Evolutionary conservation across 2,113 vertebrate species (phyloP), one percentile per base, ranked within the genome.

Genomic region (Prionailurus viverrinus): DNA sequence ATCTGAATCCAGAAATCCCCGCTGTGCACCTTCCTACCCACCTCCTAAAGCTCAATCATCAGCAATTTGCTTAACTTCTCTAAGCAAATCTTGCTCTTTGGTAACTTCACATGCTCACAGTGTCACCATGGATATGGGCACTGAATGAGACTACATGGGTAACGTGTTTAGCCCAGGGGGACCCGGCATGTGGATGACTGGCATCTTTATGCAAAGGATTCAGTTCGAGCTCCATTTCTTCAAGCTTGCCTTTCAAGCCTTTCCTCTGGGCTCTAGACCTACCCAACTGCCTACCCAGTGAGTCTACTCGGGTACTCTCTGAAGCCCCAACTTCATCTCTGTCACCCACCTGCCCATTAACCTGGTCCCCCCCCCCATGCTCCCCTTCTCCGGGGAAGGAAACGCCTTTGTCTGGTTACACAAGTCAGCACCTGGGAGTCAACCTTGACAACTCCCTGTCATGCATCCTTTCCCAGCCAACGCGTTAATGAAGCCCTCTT

Each of bases 71-170:
- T 41, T 33, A 61, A 48, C 6, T n/a, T 48, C 36, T 84, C 39
- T 69, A n/a, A 78, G 41, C 45, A 61, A 51, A 19, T 55, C n/a
- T 61, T 3, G 55, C 48, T 21, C 31, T 68, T 5, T 33, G 55
- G 36, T 31, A 33, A 31, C 15, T 15, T 23, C 1, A 1, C 5
- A 7, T 1, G 1, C 13, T 33, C 53, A 12, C 0, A 18, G 27
- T 27, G 11, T 36, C 29, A 55, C 41, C 19, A 8, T 7, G 27
- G 55, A n/a, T 7, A 0, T 7, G 53, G 63, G 4, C 61, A 48
- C 33, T 0, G 4, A 63, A 51, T 13, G 25, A 63, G 39, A 88
- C 58, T 33, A 31, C 16, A 1, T 1, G 79, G 80, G 29, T 36
- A 45, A 65, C 45, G 65, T 7, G 2, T 27, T 84, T 12, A n/a